Conservation (phyloP, 2,797 vertebrate species). For the Siniperca obscura region DNA sequence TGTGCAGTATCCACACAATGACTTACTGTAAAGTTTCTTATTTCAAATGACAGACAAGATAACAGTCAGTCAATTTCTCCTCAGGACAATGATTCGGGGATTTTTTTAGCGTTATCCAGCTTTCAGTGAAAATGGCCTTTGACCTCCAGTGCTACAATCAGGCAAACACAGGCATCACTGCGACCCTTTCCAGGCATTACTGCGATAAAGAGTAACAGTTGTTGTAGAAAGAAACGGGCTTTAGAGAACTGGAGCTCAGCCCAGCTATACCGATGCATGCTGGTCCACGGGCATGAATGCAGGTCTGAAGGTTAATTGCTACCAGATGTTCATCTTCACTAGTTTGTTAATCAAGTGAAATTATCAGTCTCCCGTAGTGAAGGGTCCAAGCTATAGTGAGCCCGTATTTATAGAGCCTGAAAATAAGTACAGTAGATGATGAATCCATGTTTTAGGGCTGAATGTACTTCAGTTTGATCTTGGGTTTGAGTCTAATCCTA, state of each 20-base stretch:
- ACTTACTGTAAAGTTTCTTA: conserved; percentile 12
- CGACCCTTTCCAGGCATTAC: neutral
- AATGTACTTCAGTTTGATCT: conserved; percentile 12
- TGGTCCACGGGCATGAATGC: conserved; percentile 66
- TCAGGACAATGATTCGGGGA: conserved; percentile 26
- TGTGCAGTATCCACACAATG: conserved; percentile 19
- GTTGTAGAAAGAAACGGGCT: conserved; percentile 46
- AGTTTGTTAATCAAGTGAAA: conserved; percentile 80
- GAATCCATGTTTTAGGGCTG: conserved; percentile 10
- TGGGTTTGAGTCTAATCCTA: conserved; percentile 10
- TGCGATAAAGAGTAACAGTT: conserved; percentile 42
- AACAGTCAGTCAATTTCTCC: conserved; percentile 22
- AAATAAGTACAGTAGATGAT: conserved; percentile 15
- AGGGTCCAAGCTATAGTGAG: conserved; percentile 26
- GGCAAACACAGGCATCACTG: conserved; percentile 34
- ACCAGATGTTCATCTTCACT: conserved; percentile 78
- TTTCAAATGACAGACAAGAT: conserved; percentile 36
- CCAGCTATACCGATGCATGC: conserved; percentile 63
- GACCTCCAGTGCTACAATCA: conserved; percentile 38
- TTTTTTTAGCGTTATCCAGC: conserved; percentile 31
- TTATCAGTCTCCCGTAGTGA: conserved; percentile 67
- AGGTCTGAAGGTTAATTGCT: conserved; percentile 81
- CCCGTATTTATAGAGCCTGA: conserved; percentile 40
- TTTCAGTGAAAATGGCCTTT: conserved; percentile 44
- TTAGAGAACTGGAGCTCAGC: conserved; percentile 66